These are phyloP conservation scores for Belgica antarctica DNA, from an alignment of 2,888 invertebrate species.

Conservation along the genomic window DNA sequence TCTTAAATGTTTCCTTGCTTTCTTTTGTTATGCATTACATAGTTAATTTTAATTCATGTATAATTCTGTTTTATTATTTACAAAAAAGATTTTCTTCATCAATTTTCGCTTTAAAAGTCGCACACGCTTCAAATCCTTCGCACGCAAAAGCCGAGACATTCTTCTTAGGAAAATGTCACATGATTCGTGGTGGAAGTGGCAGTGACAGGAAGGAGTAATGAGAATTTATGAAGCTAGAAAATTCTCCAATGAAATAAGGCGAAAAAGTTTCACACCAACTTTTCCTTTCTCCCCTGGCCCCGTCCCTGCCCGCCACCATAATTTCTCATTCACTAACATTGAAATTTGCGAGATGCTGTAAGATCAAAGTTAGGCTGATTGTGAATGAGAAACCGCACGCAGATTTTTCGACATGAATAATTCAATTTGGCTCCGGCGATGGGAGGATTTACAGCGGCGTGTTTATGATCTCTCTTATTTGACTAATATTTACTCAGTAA, in stretches of 20 bases:
- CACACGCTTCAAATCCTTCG: not conserved
- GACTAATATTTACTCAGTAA: too few relatives aligned
- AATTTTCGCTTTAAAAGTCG: not conserved
- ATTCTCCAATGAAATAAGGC: constrained; percentile 2
- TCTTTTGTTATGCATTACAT: not conserved
- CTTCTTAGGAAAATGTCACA: constrained; percentile 4
- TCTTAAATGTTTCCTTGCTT: not conserved
- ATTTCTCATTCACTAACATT: constrained; percentile 32
- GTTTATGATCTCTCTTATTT: too few relatives aligned
- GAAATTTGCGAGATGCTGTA: not conserved
- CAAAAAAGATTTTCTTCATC: not conserved
- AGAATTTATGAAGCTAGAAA: constrained; percentile 18
- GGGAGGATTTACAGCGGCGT: too few relatives aligned
- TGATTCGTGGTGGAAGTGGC: not conserved
- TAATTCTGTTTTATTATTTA: not conserved
- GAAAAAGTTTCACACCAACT: not conserved
- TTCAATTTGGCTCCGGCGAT: not conserved
- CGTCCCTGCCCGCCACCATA: not conserved
- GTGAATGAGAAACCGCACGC: constrained; percentile 32
- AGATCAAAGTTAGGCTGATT: constrained; percentile 41
- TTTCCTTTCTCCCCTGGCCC: constrained; percentile 12
- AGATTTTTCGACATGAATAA: not conserved
- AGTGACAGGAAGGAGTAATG: constrained; percentile 10
- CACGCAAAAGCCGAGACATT: not conserved
- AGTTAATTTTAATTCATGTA: not conserved